Conservation (phyloP, 1,140 invertebrate species). For the Drosophila littoralis region DNA sequence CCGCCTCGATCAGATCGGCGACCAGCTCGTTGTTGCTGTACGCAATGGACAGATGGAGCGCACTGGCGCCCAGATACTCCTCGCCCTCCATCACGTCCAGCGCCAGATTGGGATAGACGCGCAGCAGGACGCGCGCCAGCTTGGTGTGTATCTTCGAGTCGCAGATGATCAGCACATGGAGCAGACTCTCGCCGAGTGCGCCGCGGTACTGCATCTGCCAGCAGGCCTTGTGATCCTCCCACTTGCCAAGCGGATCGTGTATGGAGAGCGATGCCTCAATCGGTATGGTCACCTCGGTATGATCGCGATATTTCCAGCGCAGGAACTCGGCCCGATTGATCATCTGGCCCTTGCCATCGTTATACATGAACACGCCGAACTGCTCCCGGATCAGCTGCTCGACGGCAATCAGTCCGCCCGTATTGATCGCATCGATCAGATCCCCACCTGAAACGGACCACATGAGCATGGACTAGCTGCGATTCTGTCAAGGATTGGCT, state of each 20-base stretch:
- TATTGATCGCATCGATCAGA: constrained; percentile 93
- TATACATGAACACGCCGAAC: constrained; percentile 95
- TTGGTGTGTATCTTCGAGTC: constrained; percentile 90
- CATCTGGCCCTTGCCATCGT: constrained; percentile 92
- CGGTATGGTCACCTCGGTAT: constrained; percentile 91
- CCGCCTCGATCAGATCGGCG: constrained; percentile 94
- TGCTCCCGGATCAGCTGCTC: constrained; percentile 95
- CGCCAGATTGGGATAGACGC: constrained; percentile 95
- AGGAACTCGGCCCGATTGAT: constrained; percentile 96
- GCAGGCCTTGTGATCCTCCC: constrained; percentile 95
- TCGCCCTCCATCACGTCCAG: constrained; percentile 98
- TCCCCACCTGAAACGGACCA: constrained; percentile 87
- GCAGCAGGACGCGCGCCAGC: constrained; percentile 94
- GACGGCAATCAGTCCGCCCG: constrained; percentile 91
- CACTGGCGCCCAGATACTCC: constrained; percentile 97
- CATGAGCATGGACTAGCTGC: too few relatives aligned
- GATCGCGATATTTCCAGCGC: constrained; percentile 96
- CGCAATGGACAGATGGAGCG: constrained; percentile 97
- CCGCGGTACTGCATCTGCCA: constrained; percentile 99
- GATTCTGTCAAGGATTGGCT: background rate
- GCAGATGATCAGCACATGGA: constrained; percentile 97
- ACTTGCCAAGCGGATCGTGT: constrained; percentile 93
- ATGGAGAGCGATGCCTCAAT: constrained; percentile 92
- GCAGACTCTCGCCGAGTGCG: constrained; percentile 95
- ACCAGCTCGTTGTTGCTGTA: constrained; percentile 98